Evolutionary conservation across 2,113 vertebrate genomes (phyloP), one percentile per base, ranked within the genome.

Genomic region (Thinocorus orbignyianus): DNA sequence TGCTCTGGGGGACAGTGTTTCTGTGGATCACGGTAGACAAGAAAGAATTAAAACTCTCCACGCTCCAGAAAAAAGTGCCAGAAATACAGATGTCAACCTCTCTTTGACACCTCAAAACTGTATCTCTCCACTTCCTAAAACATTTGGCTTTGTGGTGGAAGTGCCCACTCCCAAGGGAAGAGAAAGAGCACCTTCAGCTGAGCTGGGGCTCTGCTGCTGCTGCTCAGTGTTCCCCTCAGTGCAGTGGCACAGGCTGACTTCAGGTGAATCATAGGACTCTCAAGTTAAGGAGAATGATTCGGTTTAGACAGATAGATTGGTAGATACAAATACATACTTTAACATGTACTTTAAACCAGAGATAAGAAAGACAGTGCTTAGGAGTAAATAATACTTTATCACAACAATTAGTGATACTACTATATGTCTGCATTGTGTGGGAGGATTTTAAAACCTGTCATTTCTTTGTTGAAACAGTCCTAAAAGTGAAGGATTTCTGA

Each of bases 401-500:
- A 71, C 52, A 70, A 66, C 76, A 91, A 92, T 87, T 92, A 93
- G 54, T 12, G 37, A 81, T 60, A 51, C 26, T 70, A 46, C 61
- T 49, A 8, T 65, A 44, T 44, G 22, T 87, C 35, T 87, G 13
- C 35, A 33, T 35, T 30, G 30, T 52, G 62, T 90, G 82, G 82
- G 79, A 93, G 58, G 66, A 77, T 88, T 87, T 76, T 17, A 81
- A 84, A 79, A 69, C 28, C 62, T 91, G 81, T 72, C 55, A 61
- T 81, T 92, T 93, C 48, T 60, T 77, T 90, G 81, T 55, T 64
- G 73, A 92, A 92, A 76, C 26, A 69, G 24, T 51, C 52, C 37
- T 88, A 82, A 58, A 87, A 80, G 35, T 24, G 54, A 79, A 87
- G 74, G 46, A 92, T 91, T 86, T 93, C 74, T 91, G 44, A 87